A percentile compares a stretch with the other conserved stretches of the same genome.
phyloP scores from a whole-genome alignment of 2,113 vertebrate species.

The Dipodomys ordii region DNA sequence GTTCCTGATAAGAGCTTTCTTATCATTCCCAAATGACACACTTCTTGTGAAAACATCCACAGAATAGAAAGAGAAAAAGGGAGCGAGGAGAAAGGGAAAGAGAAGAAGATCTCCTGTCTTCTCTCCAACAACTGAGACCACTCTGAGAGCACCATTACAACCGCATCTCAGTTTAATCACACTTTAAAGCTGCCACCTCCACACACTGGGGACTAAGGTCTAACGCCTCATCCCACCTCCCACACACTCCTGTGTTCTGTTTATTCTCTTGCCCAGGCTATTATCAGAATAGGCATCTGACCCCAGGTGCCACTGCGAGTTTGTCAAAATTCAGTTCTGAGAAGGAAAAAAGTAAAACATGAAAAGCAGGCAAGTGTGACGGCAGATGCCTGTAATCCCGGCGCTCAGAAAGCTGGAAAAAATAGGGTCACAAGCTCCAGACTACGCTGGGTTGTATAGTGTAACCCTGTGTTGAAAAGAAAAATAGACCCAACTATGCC shows the following conservation, averaged over 20 bases:
- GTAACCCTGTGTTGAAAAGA: not conserved
- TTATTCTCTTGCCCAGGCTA: not conserved
- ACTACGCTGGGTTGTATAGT: not conserved
- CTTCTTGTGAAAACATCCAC: not conserved
- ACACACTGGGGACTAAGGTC: not conserved
- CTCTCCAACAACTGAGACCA: not conserved
- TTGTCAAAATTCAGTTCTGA: not conserved
- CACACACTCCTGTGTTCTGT: not conserved
- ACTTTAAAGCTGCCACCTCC: not conserved
- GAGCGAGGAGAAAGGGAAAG: fast-evolving
- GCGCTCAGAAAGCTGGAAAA: not conserved
- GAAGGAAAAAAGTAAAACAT: slow-evolving; percentile 24
- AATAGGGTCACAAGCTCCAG: not conserved
- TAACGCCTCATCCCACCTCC: not conserved
- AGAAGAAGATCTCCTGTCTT: not conserved
- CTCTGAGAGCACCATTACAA: too few relatives aligned
- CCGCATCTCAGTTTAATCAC: not conserved
- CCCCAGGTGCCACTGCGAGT: not conserved
- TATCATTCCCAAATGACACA: not conserved
- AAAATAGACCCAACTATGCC: not conserved
- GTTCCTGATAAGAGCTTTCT: not conserved
- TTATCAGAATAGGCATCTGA: not conserved
- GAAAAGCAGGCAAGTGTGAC: not conserved
- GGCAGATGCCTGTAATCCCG: not conserved
- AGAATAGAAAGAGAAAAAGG: not conserved